Conservation (phyloP, 64 coral and sea anemone species). For the Montipora cactus region DNA sequence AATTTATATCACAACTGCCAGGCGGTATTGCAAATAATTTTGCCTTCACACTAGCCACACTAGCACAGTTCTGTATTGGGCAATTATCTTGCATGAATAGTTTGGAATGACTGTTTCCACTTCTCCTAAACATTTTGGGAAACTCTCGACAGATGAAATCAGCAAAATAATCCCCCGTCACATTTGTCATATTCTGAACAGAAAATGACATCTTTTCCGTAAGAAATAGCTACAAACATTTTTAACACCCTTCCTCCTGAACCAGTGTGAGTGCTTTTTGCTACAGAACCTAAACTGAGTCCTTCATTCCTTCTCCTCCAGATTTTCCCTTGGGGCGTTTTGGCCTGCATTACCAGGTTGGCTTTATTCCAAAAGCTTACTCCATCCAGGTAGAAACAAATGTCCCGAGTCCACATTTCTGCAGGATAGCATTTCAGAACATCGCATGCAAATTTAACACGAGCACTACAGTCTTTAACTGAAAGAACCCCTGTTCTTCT, state of each 20-base stretch:
- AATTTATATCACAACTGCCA: too few species aligned
- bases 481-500: too few species aligned
- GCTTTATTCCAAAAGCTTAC: background rate
- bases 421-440: background rate
- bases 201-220: background rate
- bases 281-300: background rate
- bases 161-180: constrained; percentile 13
- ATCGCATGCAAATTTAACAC: too few species aligned
- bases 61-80: too few species aligned
- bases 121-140: background rate
- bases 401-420: background rate
- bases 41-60: too few species aligned
- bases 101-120: background rate
- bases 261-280: constrained; percentile 18
- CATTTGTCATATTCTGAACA: constrained; percentile 30
- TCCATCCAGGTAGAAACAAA: constrained; percentile 20
- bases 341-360: background rate
- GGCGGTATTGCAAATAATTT: too few species aligned
- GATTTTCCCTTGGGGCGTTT: constrained; percentile 1
- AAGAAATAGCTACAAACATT: constrained; percentile 3
- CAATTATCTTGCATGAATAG: too few species aligned
- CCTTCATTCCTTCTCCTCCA: constrained; percentile 16
- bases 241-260: constrained; percentile 1
- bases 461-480: too few species aligned
- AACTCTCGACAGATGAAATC: constrained; percentile 2